A percentile compares a stretch with the other conserved stretches of the same genome.
These are phyloP conservation scores for Sycophila texana DNA, from an alignment of 2,888 invertebrate species.

Conservation along the genomic window DNA sequence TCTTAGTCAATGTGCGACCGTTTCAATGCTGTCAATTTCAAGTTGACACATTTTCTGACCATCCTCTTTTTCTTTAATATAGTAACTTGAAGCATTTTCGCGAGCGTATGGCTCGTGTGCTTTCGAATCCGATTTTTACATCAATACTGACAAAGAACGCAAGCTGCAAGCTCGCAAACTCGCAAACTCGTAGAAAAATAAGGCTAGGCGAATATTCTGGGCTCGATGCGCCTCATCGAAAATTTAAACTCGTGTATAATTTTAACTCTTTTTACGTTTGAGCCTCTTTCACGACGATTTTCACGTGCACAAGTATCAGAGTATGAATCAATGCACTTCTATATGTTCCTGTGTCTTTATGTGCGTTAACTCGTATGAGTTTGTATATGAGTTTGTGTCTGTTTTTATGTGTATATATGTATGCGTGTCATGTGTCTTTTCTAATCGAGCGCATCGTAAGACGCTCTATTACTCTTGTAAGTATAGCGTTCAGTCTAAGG, in stretches of 20 bases:
- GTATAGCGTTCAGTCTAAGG: slow-evolving; percentile 49
- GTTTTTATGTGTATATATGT: background rate
- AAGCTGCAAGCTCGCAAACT: slow-evolving; percentile 66
- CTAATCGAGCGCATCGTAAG: slow-evolving; percentile 2
- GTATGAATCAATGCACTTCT: no score
- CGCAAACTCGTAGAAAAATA: slow-evolving; percentile 70
- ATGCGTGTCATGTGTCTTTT: background rate
- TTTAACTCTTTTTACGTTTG: slow-evolving; percentile 12
- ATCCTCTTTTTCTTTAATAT: background rate
- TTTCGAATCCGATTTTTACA: slow-evolving; percentile 55
- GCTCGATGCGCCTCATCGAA: slow-evolving; percentile 59
- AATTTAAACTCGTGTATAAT: background rate
- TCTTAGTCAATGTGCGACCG: no score
- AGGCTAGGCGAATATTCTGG: slow-evolving; percentile 68
- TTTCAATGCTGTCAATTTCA: slow-evolving; percentile 47
- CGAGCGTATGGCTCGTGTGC: slow-evolving; percentile 51
- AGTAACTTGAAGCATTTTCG: slow-evolving; percentile 3
- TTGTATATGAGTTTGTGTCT: no score
- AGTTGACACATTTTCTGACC: slow-evolving; percentile 15
- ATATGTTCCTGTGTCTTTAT: background rate
- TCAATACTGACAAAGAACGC: slow-evolving; percentile 68
- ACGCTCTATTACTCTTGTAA: slow-evolving; percentile 29
- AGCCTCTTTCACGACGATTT: slow-evolving; percentile 50
- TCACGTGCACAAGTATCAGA: no score
- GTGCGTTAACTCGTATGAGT: no score